Percentiles rank a stretch among this genome's conserved stretches.
These are phyloP conservation scores for Drosophila erecta DNA, from an alignment of 1,140 invertebrate species.

Conservation along the genomic window DNA sequence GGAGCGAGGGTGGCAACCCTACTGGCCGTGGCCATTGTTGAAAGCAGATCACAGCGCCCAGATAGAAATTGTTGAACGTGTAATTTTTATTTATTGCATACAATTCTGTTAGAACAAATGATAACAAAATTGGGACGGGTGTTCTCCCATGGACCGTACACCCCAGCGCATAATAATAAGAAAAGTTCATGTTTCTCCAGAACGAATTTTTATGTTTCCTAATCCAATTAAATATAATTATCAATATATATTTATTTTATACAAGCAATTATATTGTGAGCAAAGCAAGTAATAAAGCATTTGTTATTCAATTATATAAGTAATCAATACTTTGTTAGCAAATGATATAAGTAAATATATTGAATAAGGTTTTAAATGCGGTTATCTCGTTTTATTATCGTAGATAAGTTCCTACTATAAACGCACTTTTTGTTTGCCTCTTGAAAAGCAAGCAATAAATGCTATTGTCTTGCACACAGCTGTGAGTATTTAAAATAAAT, in stretches of 20 bases:
- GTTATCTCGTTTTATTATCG: no score
- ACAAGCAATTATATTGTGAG: no score
- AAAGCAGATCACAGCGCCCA: conserved; percentile 25
- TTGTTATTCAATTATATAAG: no score
- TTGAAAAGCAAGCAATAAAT: background rate
- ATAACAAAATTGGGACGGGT: conserved; percentile 49
- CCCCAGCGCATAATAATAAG: background rate
- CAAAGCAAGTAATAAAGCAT: background rate
- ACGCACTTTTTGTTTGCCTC: background rate
- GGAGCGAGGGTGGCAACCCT: background rate
- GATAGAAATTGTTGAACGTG: conserved; percentile 73
- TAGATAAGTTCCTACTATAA: no score
- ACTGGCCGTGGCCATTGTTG: conserved; percentile 26
- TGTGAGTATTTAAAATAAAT: conserved; percentile 60
- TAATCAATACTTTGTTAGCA: no score
- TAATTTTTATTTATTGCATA: conserved; percentile 84
- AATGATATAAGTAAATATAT: no score
- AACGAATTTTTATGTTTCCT: no score
- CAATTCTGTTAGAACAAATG: conserved; percentile 82
- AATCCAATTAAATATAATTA: no score
- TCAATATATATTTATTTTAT: no score
- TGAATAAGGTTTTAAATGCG: no score
- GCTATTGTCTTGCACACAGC: conserved; percentile 17
- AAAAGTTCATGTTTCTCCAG: background rate
- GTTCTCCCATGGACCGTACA: background rate